These are phyloP conservation scores for Umimayanthus kanabou DNA, from an alignment of 92 coral and sea anemone genomes.

Conservation along the genomic window DNA sequence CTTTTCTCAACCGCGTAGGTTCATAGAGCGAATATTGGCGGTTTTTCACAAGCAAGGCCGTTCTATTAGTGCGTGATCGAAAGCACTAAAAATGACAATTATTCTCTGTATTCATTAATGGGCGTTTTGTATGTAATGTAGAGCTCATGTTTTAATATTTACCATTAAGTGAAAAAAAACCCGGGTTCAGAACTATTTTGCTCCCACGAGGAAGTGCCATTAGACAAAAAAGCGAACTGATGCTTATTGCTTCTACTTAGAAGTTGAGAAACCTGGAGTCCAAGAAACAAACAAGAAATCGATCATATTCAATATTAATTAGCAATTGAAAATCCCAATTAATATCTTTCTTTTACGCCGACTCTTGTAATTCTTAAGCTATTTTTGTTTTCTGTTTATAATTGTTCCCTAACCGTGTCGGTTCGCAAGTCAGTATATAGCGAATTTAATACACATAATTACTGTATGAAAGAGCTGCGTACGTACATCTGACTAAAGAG, in stretches of 20 bases:
- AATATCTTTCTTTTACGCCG: neutral
- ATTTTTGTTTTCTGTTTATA: neutral
- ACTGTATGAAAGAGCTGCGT: neutral
- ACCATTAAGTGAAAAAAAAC: neutral
- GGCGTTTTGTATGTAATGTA: neutral
- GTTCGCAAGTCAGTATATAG: neutral
- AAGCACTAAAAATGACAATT: neutral
- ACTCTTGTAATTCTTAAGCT: conserved; percentile 4
- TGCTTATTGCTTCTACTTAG: neutral
- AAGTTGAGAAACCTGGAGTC: conserved; percentile 1
- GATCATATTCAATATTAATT: conserved; percentile 29
- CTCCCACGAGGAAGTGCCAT: neutral
- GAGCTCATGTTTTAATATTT: too few species aligned
- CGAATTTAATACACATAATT: neutral
- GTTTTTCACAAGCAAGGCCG: neutral
- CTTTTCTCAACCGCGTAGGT: neutral
- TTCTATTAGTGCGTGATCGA: neutral
- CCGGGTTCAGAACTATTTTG: neutral
- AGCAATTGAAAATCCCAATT: conserved; percentile 23
- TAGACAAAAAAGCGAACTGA: neutral
- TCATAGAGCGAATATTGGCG: neutral
- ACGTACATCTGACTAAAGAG: neutral
- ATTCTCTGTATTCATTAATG: neutral
- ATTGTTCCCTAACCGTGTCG: neutral
- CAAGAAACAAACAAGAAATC: conserved; percentile 25